phyloP scores from a whole-genome alignment of 2,888 invertebrate species.

The Calliphora vomitoria region DNA sequence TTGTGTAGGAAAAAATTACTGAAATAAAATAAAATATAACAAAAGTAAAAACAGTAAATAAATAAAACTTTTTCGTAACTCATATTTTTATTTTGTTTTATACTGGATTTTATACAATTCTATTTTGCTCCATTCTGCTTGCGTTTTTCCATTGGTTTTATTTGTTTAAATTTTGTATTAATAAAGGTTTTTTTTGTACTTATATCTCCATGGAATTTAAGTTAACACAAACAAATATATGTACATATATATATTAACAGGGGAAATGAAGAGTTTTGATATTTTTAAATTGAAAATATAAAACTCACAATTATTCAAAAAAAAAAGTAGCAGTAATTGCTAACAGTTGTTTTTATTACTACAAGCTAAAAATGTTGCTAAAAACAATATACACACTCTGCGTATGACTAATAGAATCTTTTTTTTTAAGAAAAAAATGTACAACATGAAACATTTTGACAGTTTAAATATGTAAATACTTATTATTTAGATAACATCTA shows the following conservation, averaged over 20 bases:
- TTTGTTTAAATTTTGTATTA: slow-evolving; percentile 22
- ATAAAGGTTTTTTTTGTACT: slow-evolving; percentile 26
- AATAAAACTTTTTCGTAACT: slow-evolving; percentile 39
- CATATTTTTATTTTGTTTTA: not conserved
- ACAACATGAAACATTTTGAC: not conserved
- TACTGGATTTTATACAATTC: not conserved
- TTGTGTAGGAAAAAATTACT: not conserved
- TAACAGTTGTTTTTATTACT: slow-evolving; percentile 20
- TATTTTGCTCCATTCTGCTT: not conserved
- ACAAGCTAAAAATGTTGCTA: not conserved
- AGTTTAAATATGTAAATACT: not conserved
- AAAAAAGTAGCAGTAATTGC: slow-evolving; percentile 33
- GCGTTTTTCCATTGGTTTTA: not conserved
- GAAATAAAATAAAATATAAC: not conserved
- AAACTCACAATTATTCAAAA: slow-evolving; percentile 6
- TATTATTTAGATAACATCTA: too few relatives aligned
- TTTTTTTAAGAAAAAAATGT: not conserved
- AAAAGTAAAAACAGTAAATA: slow-evolving; percentile 25
- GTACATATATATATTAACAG: slow-evolving; percentile 28
- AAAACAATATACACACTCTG: not conserved
- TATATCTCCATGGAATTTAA: slow-evolving; percentile 50
- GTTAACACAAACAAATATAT: not conserved
- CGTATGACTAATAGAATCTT: slow-evolving; percentile 28
- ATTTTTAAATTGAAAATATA: slow-evolving; percentile 18
- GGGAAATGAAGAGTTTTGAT: slow-evolving; percentile 38